Conservation (phyloP, 2,888 invertebrate species). For the Hypsopygia costalis region DNA sequence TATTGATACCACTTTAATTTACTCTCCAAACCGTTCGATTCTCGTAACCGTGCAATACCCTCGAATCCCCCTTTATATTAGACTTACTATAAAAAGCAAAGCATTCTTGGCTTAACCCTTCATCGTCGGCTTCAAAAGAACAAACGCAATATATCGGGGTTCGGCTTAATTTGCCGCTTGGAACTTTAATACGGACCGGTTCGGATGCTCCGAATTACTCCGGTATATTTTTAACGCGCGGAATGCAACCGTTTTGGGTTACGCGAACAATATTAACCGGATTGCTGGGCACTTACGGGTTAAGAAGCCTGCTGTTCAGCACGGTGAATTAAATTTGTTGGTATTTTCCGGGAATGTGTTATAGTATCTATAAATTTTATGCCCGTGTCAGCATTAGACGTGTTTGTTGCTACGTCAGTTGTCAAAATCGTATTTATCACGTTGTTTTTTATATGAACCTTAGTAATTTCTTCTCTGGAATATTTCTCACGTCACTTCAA, state of each 20-base stretch:
- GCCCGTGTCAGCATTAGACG: too few relatives aligned
- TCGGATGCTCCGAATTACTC: constrained; percentile 76
- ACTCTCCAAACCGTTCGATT: constrained; percentile 7
- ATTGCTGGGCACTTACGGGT: constrained; percentile 42
- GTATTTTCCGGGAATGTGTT: constrained; percentile 2
- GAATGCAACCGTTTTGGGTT: constrained; percentile 73
- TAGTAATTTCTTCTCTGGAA: too few relatives aligned
- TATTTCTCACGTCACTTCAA: too few relatives aligned
- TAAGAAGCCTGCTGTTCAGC: constrained; percentile 32
- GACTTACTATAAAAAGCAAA: constrained; percentile 76
- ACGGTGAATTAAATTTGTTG: constrained; percentile 26
- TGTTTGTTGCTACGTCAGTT: too few relatives aligned
- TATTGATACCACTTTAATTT: constrained; percentile 5
- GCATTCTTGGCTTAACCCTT: constrained; percentile 81
- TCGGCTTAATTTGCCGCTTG: constrained; percentile 71
- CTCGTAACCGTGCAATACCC: constrained; percentile 7
- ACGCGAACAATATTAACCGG: constrained; percentile 67
- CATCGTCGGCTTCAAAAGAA: constrained; percentile 76
- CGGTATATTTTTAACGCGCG: constrained; percentile 76
- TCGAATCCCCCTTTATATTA: constrained; percentile 49
- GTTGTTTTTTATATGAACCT: too few relatives aligned
- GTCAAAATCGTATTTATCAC: too few relatives aligned
- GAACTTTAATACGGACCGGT: constrained; percentile 70
- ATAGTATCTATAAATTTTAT: neutral
- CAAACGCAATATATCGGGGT: constrained; percentile 79